Conservation (phyloP, 2,888 invertebrate species). For the Dynastes tityus region DNA sequence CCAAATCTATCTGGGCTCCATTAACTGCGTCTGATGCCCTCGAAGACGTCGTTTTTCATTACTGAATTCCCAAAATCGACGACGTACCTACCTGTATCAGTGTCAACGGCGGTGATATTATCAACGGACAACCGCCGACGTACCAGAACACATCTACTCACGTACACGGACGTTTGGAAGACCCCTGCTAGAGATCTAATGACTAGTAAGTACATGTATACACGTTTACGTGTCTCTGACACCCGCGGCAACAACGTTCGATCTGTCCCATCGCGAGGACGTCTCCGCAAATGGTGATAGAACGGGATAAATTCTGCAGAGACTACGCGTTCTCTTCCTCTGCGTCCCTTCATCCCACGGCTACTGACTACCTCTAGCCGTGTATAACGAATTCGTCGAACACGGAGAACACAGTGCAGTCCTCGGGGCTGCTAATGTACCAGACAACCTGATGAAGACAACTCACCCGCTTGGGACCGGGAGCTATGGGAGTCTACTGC, state of each 20-base stretch:
- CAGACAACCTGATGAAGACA: constrained; percentile 69
- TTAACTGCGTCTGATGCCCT: constrained; percentile 8
- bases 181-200: constrained; percentile 44
- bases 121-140: constrained; percentile 48
- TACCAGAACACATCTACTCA: constrained; percentile 24
- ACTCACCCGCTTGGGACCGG: constrained; percentile 67
- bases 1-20: constrained; percentile 19
- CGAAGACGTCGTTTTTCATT: constrained; percentile 26
- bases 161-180: constrained; percentile 30
- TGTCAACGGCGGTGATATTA: constrained; percentile 55
- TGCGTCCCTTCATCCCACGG: constrained; percentile 17
- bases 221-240: constrained; percentile 61
- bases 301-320: constrained; percentile 60
- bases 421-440: constrained; percentile 66
- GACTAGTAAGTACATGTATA: constrained; percentile 44
- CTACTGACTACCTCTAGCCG: neutral
- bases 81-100: constrained; percentile 52
- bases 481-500: constrained; percentile 59
- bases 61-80: neutral
- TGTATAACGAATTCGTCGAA: constrained; percentile 44
- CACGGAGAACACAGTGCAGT: constrained; percentile 59
- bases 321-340: constrained; percentile 50
- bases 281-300: constrained; percentile 67
- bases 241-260: constrained; percentile 64
- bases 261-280: constrained; percentile 62